phyloP scores from a whole-genome alignment of 92 coral and sea anemone genomes.

The Ricordea florida region DNA sequence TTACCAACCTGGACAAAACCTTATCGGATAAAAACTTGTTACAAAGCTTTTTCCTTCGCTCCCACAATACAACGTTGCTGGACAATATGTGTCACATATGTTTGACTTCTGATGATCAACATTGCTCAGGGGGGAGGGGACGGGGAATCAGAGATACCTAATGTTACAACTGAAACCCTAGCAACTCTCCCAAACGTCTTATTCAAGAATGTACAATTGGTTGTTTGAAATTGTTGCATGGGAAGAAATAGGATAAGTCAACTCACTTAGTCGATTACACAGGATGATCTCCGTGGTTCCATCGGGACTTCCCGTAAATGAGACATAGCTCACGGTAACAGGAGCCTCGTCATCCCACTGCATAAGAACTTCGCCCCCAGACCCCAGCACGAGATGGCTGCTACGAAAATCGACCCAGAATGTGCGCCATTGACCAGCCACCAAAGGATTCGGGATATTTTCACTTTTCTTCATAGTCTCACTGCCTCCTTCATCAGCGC shows the following conservation, averaged over 20 bases:
- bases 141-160: too few species aligned
- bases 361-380: slow-evolving; percentile 54
- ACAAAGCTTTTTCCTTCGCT: too few species aligned
- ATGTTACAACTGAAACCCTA: too few species aligned
- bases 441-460: neutral
- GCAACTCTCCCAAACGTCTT: too few species aligned
- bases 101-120: too few species aligned
- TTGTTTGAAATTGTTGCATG: too few species aligned
- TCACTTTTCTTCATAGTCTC: neutral
- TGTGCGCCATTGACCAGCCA: neutral
- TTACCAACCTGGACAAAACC: too few species aligned
- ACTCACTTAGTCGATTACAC: slow-evolving; percentile 38
- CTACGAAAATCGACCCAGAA: slow-evolving; percentile 90
- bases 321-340: slow-evolving; percentile 58
- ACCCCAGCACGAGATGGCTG: slow-evolving; percentile 76
- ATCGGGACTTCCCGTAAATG: slow-evolving; percentile 44
- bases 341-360: slow-evolving; percentile 57
- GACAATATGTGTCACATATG: too few species aligned
- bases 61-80: too few species aligned
- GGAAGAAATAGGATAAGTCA: neutral
- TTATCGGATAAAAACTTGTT: too few species aligned
- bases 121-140: too few species aligned
- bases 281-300: slow-evolving; percentile 2
- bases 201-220: too few species aligned
- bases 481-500: neutral